Conservation (phyloP, 2,888 invertebrate genomes). For the Meiosimyza decipiens region DNA sequence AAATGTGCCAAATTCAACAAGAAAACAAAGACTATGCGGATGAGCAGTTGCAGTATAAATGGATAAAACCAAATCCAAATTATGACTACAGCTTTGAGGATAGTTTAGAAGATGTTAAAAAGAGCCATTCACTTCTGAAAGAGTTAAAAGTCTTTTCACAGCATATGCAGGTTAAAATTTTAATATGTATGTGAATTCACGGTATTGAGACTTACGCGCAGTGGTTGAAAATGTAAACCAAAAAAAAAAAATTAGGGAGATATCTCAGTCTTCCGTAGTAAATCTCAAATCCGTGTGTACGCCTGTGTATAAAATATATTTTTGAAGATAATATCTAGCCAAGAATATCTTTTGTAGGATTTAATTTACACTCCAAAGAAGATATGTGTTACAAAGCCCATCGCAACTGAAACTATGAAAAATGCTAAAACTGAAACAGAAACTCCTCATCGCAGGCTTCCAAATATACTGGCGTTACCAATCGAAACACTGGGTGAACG, state of each 20-base stretch:
- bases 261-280: no score
- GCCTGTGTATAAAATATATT: neutral
- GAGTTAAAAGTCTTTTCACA: slow-evolving; percentile 59
- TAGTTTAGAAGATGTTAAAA: slow-evolving; percentile 51
- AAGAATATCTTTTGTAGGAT: slow-evolving; percentile 42
- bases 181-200: no score
- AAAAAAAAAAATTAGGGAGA: no score
- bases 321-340: neutral
- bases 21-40: slow-evolving; percentile 42
- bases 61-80: slow-evolving; percentile 64
- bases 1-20: slow-evolving; percentile 41
- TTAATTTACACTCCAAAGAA: slow-evolving; percentile 40
- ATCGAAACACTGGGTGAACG: slow-evolving; percentile 40
- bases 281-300: no score
- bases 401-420: neutral
- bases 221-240: no score
- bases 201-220: no score
- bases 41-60: slow-evolving; percentile 53
- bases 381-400: neutral
- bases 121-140: slow-evolving; percentile 54
- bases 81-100: slow-evolving; percentile 57
- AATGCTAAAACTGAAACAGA: neutral
- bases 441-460: neutral
- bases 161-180: slow-evolving; percentile 42
- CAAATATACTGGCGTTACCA: slow-evolving; percentile 32